Percentiles rank a stretch among this genome's conserved stretches.
phyloP scores from a whole-genome alignment of 2,113 vertebrate species.

The Puntigrus tetrazona region DNA sequence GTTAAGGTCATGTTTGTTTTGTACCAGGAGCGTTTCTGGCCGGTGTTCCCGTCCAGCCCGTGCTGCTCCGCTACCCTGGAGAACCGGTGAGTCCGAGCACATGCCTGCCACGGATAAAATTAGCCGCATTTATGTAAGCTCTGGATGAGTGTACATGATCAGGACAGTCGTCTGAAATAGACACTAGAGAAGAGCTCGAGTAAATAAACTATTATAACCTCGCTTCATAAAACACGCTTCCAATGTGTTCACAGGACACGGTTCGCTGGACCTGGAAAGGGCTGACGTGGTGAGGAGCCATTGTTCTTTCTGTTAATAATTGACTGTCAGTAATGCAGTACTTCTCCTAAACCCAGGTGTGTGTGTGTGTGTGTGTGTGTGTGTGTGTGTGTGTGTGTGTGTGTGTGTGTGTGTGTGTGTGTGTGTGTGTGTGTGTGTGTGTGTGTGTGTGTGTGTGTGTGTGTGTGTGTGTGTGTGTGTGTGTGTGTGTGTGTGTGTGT shows the following conservation, averaged over 20 bases:
- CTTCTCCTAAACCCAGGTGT: neutral
- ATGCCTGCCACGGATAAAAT: neutral
- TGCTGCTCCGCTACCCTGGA: slow-evolving; percentile 85
- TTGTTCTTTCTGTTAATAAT: neutral
- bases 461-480: neutral
- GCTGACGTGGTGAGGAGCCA: slow-evolving; percentile 66
- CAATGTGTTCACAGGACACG: slow-evolving; percentile 66
- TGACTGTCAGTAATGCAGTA: neutral
- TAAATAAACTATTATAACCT: neutral
- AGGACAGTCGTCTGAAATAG: neutral
- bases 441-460: neutral
- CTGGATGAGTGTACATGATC: neutral
- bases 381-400: neutral
- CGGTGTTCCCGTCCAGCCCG: slow-evolving; percentile 87
- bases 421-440: neutral
- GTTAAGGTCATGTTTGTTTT: neutral
- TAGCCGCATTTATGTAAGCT: neutral
- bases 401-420: neutral
- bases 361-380: neutral
- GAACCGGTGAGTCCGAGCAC: slow-evolving; percentile 75
- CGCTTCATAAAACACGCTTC: neutral
- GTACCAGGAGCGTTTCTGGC: slow-evolving; percentile 84
- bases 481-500: neutral
- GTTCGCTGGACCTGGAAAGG: slow-evolving; percentile 79
- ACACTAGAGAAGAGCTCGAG: neutral